Evolutionary conservation across 2,888 invertebrate species (phyloP).

Genomic region (Cryptus viduatorius): DNA sequence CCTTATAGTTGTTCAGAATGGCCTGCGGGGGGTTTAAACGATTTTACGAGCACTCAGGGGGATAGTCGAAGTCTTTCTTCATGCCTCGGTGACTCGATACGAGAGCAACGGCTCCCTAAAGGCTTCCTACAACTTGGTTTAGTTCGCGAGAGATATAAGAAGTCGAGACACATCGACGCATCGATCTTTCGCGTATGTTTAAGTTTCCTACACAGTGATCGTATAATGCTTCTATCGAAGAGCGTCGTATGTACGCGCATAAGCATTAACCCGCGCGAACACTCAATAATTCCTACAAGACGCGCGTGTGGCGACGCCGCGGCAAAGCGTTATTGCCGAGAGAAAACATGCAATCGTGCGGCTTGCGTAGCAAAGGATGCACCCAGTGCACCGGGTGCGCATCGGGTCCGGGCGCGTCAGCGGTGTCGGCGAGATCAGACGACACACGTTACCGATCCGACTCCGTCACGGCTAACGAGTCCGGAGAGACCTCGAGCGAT

Average conservation of each 20-base stretch:
- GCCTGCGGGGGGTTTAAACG: too few species aligned
- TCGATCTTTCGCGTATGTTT: constrained; percentile 43
- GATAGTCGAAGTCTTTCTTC: too few species aligned
- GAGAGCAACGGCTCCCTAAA: background rate
- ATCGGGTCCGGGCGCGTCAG: constrained; percentile 29
- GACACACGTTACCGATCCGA: constrained; percentile 53
- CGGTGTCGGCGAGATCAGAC: constrained; percentile 59
- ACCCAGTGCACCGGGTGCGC: constrained; percentile 24
- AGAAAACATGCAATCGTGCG: background rate
- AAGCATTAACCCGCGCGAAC: constrained; percentile 10
- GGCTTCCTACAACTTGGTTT: background rate
- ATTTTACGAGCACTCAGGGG: too few species aligned
- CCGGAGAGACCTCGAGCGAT: constrained; percentile 38
- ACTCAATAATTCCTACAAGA: constrained; percentile 17
- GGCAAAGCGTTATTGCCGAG: background rate
- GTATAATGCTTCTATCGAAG: constrained; percentile 10
- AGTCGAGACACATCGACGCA: constrained; percentile 14
- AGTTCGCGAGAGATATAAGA: constrained; percentile 21
- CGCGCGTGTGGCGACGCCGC: constrained; percentile 9
- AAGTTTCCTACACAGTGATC: constrained; percentile 48
- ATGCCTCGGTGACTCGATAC: too few species aligned
- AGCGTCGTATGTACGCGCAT: background rate
- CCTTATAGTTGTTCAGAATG: too few species aligned
- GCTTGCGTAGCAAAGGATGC: constrained; percentile 1
- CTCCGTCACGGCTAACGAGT: constrained; percentile 63